A percentile compares a stretch with the other conserved stretches of the same genome.
phyloP scores from a whole-genome alignment of 2,113 vertebrate genomes.

The Alectura lathami region DNA sequence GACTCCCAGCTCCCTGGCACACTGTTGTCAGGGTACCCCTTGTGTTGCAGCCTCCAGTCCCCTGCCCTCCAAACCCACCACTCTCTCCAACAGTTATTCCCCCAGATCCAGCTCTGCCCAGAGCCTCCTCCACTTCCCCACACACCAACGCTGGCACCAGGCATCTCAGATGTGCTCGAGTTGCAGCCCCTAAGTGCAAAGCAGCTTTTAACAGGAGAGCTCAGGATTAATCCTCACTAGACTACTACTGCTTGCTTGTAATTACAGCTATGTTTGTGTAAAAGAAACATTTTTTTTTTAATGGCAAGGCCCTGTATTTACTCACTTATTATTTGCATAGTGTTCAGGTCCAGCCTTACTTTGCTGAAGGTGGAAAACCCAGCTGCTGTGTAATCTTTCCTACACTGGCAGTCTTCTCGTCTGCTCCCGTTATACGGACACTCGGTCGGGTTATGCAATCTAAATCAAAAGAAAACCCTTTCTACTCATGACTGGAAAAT shows the following conservation, averaged over 20 bases:
- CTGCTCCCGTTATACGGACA: slow-evolving; percentile 91
- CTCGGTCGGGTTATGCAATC: slow-evolving; percentile 92
- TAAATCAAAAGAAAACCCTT: slow-evolving; percentile 68
- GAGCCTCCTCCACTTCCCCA: background rate
- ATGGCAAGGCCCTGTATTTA: slow-evolving; percentile 55
- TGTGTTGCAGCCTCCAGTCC: background rate
- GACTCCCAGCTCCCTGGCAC: background rate
- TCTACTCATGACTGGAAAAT: slow-evolving; percentile 44
- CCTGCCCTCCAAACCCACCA: background rate
- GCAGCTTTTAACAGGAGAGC: background rate
- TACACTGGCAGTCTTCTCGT: slow-evolving; percentile 89
- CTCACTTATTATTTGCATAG: slow-evolving; percentile 96
- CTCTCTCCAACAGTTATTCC: background rate
- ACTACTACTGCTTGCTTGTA: background rate
- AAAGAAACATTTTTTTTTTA: background rate
- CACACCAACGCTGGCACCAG: background rate
- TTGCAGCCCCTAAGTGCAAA: background rate
- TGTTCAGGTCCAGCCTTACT: slow-evolving; percentile 89
- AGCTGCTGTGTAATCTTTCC: slow-evolving; percentile 89
- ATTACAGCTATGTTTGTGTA: slow-evolving; percentile 11
- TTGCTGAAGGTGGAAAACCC: slow-evolving; percentile 93
- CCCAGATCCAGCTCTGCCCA: background rate
- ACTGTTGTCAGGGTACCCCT: background rate
- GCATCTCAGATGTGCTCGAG: background rate
- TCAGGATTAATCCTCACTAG: background rate